These are phyloP conservation scores for Amblyteles armatorius DNA, from an alignment of 2,888 invertebrate species.

Conservation along the genomic window DNA sequence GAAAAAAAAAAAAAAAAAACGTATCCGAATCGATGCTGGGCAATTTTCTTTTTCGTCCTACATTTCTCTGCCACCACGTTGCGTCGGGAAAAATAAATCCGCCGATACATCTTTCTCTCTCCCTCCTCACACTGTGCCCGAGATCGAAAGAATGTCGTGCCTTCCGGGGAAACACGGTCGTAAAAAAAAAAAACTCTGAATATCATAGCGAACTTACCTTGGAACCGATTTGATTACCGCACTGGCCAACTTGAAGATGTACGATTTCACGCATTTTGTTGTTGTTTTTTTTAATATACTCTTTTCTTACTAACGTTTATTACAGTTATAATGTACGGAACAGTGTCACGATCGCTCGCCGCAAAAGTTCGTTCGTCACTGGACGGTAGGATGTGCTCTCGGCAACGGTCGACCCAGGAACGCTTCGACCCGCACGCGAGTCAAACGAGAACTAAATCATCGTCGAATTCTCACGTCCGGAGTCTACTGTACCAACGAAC, in stretches of 20 bases:
- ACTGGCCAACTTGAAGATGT: slow-evolving; percentile 88
- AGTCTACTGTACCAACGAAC: slow-evolving; percentile 52
- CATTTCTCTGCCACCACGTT: slow-evolving; percentile 32
- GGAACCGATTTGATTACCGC: slow-evolving; percentile 88
- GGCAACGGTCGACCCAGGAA: slow-evolving; percentile 33
- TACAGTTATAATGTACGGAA: background rate
- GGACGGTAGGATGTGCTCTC: slow-evolving; percentile 16
- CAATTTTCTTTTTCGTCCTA: background rate
- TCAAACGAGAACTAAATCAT: slow-evolving; percentile 40
- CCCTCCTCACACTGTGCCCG: background rate
- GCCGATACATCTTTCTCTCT: background rate
- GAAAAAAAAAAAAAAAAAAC: slow-evolving; percentile 2
- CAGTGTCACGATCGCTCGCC: slow-evolving; percentile 39
- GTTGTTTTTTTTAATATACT: background rate
- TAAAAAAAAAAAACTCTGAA: background rate
- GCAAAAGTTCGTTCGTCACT: slow-evolving; percentile 64
- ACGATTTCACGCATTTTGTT: slow-evolving; percentile 87
- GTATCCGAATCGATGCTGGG: background rate
- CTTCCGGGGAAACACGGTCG: background rate
- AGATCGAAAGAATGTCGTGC: background rate
- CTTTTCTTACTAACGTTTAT: background rate
- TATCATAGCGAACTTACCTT: slow-evolving; percentile 80
- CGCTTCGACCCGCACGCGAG: slow-evolving; percentile 60
- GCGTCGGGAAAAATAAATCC: slow-evolving; percentile 11
- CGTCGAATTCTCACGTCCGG: slow-evolving; percentile 14